A percentile compares a stretch with the other conserved stretches of the same genome.
Evolutionary conservation across 2,888 invertebrate genomes (phyloP).

Genomic region (Digitonthophagus gazella): DNA sequence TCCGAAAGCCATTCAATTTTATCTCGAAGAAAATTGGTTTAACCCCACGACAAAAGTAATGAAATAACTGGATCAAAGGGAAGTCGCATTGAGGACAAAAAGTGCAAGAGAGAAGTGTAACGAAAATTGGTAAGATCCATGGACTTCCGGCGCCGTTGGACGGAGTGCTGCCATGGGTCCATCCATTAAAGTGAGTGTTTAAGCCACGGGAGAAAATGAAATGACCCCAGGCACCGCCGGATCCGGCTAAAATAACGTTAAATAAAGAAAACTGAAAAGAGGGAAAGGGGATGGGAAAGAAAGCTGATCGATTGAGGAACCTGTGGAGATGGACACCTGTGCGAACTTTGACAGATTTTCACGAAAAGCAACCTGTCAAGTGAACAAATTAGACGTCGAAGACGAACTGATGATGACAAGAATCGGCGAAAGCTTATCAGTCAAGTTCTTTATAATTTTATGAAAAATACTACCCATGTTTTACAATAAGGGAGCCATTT

Average conservation of each 20-base stretch:
- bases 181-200: slow-evolving; percentile 11
- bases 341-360: neutral
- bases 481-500: no score
- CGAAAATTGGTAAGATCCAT: neutral
- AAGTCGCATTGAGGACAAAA: neutral
- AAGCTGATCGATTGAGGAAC: slow-evolving; percentile 5
- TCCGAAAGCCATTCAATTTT: neutral
- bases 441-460: no score
- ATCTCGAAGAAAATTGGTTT: neutral
- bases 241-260: neutral
- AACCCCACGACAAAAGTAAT: neutral
- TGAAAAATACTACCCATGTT: no score
- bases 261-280: slow-evolving; percentile 7
- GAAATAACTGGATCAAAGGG: neutral
- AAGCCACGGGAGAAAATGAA: slow-evolving; percentile 2
- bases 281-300: neutral
- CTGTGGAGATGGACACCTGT: slow-evolving; percentile 11
- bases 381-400: neutral
- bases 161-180: neutral
- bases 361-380: neutral
- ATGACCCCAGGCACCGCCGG: neutral
- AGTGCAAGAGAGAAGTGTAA: neutral
- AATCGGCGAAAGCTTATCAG: neutral
- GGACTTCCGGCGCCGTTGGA: neutral
- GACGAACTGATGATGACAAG: neutral